Base-by-base conservation (phyloP, 2,113 vertebrate genomes). In the Ptyas mucosa region DNA sequence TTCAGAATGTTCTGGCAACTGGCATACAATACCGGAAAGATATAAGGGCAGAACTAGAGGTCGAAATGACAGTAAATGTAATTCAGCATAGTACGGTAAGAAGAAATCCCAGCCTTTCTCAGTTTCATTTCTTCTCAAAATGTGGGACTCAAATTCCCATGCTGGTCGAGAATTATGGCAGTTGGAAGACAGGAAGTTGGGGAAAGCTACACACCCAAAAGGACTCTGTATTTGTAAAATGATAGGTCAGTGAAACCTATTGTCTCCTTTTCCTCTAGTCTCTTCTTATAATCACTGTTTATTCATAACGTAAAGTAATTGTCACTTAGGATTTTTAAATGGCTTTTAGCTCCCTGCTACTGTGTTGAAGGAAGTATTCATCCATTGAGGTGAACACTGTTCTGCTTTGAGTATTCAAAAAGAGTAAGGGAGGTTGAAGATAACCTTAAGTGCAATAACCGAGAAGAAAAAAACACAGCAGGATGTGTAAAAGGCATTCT, bases 31-130 rank as follows among this genome's bases (percentile, higher is more conserved):
- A 0, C 69, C 55, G 91, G 0, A 54, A 39, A 24, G 26, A 46
- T 10, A 51, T 54, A 24, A 54, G 14, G 8, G 75, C 46, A 85
- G 57, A 39, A 46, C 91, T 92, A 89, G 0, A 0, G 20, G 24
- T 52, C 55, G 51, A 91, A 94, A 91, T 52, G 26, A 55, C 15
- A 89, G 49, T 57, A 88, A 39, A 43, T 89, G 88, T 85, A 61
- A 34, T 85, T 94, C 88, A 90, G 49, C 75, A 39, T 43, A 51
- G 9, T 49, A 7, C 46, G 7, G 46, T 15, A 52, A 87, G 94
- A 51, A 55, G 94, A 24, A 81, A 81, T 43, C 34, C 69, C 69
- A 81, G 1, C 18, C 75, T 81, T 85, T 90, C 94, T 91, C 92
- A 93, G 49, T 1, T n/a, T 81, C 18, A 81, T 43, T 81, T 39